Evolutionary conservation across 2,113 vertebrate species (phyloP).

Genomic region (Callipepla californica): DNA sequence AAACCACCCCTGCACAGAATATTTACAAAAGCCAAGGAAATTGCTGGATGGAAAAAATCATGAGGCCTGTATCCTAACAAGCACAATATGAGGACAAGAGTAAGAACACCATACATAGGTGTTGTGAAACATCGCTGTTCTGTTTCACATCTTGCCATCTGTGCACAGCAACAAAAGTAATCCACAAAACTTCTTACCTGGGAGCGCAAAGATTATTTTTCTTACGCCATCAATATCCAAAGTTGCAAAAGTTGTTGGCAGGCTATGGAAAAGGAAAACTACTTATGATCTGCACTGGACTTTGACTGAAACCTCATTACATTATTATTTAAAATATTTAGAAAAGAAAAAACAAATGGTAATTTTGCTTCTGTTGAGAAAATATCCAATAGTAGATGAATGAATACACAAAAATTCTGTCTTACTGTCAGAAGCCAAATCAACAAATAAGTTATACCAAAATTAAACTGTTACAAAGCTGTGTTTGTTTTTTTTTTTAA

Average conservation of each 20-base stretch:
- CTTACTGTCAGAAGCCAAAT: neutral
- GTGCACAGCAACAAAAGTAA: constrained; percentile 33
- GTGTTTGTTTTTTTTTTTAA: constrained; percentile 41
- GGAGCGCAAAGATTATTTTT: constrained; percentile 99
- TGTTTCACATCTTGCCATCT: constrained; percentile 5
- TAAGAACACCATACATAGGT: neutral
- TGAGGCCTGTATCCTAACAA: neutral
- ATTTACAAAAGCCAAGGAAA: neutral
- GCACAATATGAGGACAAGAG: neutral
- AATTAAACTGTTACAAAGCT: neutral
- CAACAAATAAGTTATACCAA: constrained; percentile 1
- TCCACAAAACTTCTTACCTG: constrained; percentile 85
- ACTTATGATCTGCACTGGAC: constrained; percentile 14
- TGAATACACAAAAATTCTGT: neutral
- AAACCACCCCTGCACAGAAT: neutral
- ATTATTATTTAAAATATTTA: neutral
- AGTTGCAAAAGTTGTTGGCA: constrained; percentile 98
- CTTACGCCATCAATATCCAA: constrained; percentile 97
- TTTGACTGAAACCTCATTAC: neutral
- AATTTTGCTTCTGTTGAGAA: constrained; percentile 22
- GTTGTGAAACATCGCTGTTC: neutral
- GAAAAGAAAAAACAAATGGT: neutral
- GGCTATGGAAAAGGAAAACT: constrained; percentile 77
- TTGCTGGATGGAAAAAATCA: neutral
- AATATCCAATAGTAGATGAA: constrained; percentile 19